Conservation (phyloP, 2,113 vertebrate species). For the Lepus europaeus region DNA sequence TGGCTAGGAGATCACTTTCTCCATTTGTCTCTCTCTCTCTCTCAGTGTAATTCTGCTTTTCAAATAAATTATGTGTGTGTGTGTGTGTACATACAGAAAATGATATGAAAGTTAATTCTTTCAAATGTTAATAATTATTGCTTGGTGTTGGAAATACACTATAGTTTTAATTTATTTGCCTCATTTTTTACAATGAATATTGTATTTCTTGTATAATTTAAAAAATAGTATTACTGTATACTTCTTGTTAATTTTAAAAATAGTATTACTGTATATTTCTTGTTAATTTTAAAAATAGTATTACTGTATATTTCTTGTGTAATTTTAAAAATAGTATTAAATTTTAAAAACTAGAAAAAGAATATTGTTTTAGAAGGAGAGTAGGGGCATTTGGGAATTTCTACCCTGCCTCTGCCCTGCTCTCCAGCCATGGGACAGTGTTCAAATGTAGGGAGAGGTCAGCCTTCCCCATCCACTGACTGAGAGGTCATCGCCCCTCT, state of each 20-base stretch:
- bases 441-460: neutral
- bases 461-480: neutral
- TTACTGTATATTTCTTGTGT: neutral
- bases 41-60: no score
- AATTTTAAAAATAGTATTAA: slow-evolving; percentile 29
- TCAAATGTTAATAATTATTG: neutral
- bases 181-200: neutral
- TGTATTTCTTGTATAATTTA: neutral
- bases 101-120: neutral
- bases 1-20: no score
- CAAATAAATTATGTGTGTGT: neutral
- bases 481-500: slow-evolving; percentile 36
- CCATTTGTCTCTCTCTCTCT: no score
- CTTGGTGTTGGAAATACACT: neutral
- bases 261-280: neutral
- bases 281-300: neutral
- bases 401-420: neutral
- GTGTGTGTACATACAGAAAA: neutral
- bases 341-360: neutral
- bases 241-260: neutral
- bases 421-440: neutral
- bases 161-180: neutral
- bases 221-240: neutral
- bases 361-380: neutral
- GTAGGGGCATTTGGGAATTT: neutral